Evolutionary conservation across 2,113 vertebrate species (phyloP).

Genomic region (Anoplopoma fimbria): DNA sequence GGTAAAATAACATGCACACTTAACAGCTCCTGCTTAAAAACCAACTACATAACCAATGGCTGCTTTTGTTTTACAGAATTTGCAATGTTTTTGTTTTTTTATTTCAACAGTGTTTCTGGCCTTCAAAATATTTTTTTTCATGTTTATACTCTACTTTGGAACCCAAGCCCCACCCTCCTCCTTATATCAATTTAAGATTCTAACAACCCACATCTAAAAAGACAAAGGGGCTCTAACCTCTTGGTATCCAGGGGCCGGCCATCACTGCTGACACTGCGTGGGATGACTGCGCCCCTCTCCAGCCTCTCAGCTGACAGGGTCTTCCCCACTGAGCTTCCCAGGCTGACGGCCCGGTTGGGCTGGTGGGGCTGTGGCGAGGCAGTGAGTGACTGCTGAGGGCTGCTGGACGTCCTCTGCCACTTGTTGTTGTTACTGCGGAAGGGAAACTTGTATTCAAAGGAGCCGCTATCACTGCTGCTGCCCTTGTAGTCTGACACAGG

Average conservation of each 20-base stretch:
- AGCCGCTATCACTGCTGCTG: constrained; percentile 88
- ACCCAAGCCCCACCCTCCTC: background rate
- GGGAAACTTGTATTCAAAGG: constrained; percentile 97
- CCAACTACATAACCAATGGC: background rate
- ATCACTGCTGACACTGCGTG: constrained; percentile 97
- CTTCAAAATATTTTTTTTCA: background rate
- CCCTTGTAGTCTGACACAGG: constrained; percentile 96
- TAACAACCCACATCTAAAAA: background rate
- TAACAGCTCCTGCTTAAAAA: background rate
- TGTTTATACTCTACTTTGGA: background rate
- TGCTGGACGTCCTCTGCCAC: constrained; percentile 94
- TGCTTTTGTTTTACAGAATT: background rate
- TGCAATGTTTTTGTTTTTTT: background rate
- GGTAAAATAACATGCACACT: background rate
- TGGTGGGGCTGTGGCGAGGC: constrained; percentile 88
- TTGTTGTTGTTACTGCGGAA: constrained; percentile 98
- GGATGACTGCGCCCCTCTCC: constrained; percentile 91
- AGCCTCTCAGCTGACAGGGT: constrained; percentile 88
- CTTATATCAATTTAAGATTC: background rate
- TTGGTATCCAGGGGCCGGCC: constrained; percentile 93
- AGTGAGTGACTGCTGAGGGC: constrained; percentile 90
- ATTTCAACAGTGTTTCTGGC: background rate
- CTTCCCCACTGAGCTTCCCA: constrained; percentile 89
- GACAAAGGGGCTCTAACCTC: constrained; percentile 79
- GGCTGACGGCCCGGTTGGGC: constrained; percentile 85